These are phyloP conservation scores for Thryonomys swinderianus DNA, from an alignment of 2,113 vertebrate genomes.

Conservation along the genomic window DNA sequence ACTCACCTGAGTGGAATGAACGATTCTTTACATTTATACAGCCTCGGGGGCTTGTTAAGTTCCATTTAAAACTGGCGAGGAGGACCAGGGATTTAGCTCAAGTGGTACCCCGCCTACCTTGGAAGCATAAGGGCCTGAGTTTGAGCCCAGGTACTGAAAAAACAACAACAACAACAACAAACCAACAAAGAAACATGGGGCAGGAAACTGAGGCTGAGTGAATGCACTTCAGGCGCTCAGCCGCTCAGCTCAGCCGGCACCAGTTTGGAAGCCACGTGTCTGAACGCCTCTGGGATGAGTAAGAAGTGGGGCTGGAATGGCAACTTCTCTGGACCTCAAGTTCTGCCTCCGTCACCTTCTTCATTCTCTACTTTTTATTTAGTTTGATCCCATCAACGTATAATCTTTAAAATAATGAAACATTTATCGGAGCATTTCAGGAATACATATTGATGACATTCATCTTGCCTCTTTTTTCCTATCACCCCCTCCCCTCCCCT, in stretches of 20 bases:
- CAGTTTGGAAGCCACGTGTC: background rate
- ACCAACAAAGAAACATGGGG: too few species aligned
- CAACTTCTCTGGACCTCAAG: background rate
- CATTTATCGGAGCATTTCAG: too few species aligned
- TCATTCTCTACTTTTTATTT: background rate
- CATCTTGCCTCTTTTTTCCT: too few species aligned
- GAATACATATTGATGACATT: too few species aligned
- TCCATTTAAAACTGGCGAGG: background rate
- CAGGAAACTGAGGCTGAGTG: background rate
- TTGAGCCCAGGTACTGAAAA: too few species aligned
- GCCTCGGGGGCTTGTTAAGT: background rate
- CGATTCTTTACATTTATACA: background rate
- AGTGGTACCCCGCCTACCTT: too few species aligned
- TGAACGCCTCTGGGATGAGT: background rate
- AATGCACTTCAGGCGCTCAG: background rate
- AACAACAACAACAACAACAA: too few species aligned
- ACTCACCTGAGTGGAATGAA: background rate
- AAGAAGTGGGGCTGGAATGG: background rate
- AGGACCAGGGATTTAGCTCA: too few species aligned
- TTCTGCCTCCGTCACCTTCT: background rate
- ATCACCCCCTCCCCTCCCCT: too few species aligned
- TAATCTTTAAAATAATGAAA: background rate
- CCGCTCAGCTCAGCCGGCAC: background rate
- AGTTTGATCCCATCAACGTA: background rate
- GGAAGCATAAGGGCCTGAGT: too few species aligned